Percentiles rank a stretch among this genome's conserved stretches.
These are phyloP conservation scores for Alethe castanea DNA, from an alignment of 2,113 vertebrate species.

Conservation along the genomic window DNA sequence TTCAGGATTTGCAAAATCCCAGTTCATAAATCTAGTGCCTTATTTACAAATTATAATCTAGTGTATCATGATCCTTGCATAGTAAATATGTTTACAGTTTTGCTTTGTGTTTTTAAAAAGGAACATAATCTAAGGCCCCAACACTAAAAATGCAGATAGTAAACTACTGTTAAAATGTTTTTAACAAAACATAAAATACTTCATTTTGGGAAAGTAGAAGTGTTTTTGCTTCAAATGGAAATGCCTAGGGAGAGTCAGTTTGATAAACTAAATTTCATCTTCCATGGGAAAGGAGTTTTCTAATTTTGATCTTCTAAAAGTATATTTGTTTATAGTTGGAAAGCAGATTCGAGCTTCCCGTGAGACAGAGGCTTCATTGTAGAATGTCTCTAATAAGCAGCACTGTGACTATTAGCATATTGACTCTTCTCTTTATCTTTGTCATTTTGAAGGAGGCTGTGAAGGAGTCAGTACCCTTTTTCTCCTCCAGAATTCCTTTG, in stretches of 20 bases:
- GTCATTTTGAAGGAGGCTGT: constrained; percentile 10
- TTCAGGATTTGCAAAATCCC: not conserved
- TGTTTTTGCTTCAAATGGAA: not conserved
- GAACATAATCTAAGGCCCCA: not conserved
- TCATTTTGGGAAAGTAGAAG: not conserved
- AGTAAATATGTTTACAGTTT: not conserved
- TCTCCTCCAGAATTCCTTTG: not conserved
- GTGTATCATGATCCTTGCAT: not conserved
- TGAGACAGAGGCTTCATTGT: not conserved
- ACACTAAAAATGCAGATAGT: not conserved
- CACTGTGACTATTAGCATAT: not conserved
- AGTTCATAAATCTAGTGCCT: not conserved
- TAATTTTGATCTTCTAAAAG: not conserved
- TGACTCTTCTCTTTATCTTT: constrained; percentile 8
- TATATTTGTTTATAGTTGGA: not conserved
- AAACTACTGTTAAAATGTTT: not conserved
- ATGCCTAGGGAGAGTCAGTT: not conserved
- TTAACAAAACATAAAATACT: not conserved
- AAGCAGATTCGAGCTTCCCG: not conserved
- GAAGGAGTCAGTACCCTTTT: constrained; percentile 20
- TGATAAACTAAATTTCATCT: not conserved
- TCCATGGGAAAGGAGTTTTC: not conserved
- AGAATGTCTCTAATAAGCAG: not conserved
- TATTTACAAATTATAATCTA: not conserved
- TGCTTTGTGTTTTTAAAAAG: not conserved